Conservation (phyloP, 1,140 invertebrate species). For the Calephelis virginiensis region DNA sequence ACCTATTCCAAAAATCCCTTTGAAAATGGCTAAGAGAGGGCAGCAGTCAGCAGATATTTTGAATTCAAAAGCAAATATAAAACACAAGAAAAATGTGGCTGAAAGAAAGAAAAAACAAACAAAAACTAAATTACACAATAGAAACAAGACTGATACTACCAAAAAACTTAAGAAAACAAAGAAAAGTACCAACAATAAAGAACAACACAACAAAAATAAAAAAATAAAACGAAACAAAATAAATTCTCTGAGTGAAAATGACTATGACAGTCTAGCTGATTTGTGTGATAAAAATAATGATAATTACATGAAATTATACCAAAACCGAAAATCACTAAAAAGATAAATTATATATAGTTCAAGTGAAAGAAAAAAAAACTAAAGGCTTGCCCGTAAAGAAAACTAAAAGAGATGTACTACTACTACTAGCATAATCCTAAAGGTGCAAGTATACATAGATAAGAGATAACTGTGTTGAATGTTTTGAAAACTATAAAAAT, state of each 20-base stretch:
- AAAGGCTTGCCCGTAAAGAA: too few relatives aligned
- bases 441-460: too few relatives aligned
- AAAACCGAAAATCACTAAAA: constrained; percentile 18
- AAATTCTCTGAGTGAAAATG: constrained; percentile 6
- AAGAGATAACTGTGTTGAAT: constrained; percentile 7
- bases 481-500: constrained; percentile 29
- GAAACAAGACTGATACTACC: not conserved
- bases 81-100: constrained; percentile 25
- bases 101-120: constrained; percentile 21
- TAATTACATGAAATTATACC: constrained; percentile 17
- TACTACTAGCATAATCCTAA: too few relatives aligned
- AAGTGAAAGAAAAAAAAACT: not conserved
- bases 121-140: constrained; percentile 4
- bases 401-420: too few relatives aligned
- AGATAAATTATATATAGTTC: constrained; percentile 23
- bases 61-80: constrained; percentile 30
- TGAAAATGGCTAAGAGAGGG: constrained; percentile 21
- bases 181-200: not conserved
- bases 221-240: constrained; percentile 2
- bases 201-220: not conserved
- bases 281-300: constrained; percentile 25
- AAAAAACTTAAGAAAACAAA: not conserved
- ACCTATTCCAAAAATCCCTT: constrained; percentile 33
- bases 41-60: constrained; percentile 10
- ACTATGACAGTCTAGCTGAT: constrained; percentile 21